Conservation (phyloP, 2,113 vertebrate genomes). For the Syngnathus typhle region DNA sequence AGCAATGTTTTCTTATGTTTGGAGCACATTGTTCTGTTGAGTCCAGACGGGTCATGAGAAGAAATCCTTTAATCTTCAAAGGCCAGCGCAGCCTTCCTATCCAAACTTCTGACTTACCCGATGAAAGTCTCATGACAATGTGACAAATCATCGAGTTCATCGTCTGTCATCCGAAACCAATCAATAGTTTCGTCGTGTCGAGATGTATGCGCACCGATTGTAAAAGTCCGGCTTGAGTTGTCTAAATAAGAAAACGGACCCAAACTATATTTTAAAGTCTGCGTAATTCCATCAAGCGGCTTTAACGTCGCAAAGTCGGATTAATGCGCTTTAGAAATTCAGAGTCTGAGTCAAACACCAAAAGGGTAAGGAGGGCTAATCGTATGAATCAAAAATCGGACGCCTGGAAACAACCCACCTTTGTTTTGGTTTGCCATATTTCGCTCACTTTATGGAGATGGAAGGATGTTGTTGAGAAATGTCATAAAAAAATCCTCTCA, state of each 20-base stretch:
- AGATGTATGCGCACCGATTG: neutral
- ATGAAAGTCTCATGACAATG: slow-evolving; percentile 19
- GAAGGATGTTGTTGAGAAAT: slow-evolving; percentile 19
- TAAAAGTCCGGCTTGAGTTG: slow-evolving; percentile 1
- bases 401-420: slow-evolving; percentile 27
- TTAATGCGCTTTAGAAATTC: slow-evolving; percentile 55
- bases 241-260: slow-evolving; percentile 12
- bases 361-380: slow-evolving; percentile 46
- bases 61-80: slow-evolving; percentile 49
- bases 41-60: slow-evolving; percentile 46
- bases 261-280: slow-evolving; percentile 31
- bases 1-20: too few species aligned
- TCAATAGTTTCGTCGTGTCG: neutral
- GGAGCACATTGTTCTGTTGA: neutral
- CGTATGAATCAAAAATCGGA: slow-evolving; percentile 35
- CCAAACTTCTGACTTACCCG: slow-evolving; percentile 25
- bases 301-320: slow-evolving; percentile 41
- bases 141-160: slow-evolving; percentile 28
- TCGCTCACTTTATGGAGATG: slow-evolving; percentile 11
- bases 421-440: slow-evolving; percentile 35
- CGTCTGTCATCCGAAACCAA: slow-evolving; percentile 46
- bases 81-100: slow-evolving; percentile 20
- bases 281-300: slow-evolving; percentile 23
- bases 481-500: slow-evolving; percentile 4
- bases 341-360: slow-evolving; percentile 49